phyloP scores from a whole-genome alignment of 2,797 vertebrate species.

The Lepidocolaptes lacrymiger region DNA sequence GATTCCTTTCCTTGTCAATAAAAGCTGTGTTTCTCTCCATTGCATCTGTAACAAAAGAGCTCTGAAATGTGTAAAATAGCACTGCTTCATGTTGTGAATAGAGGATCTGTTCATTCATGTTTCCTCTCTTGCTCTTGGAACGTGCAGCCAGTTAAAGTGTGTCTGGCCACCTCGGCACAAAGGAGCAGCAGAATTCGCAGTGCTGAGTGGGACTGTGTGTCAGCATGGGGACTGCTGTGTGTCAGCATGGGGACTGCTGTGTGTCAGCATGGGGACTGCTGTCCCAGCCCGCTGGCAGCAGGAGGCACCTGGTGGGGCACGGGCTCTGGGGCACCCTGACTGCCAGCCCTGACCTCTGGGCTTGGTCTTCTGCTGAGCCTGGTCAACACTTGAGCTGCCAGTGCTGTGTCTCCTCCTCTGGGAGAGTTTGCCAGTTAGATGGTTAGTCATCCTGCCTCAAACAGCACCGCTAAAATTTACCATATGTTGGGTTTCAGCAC shows the following conservation, averaged over 20 bases:
- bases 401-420: background rate
- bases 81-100: background rate
- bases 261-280: background rate
- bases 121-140: background rate
- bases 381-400: background rate
- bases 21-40: background rate
- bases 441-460: background rate
- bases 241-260: background rate
- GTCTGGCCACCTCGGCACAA: background rate
- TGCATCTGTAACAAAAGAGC: background rate
- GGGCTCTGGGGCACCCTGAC: background rate
- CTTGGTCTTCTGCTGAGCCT: accelerated
- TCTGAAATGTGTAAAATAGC: background rate
- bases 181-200: background rate
- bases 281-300: background rate
- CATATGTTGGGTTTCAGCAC: conserved; percentile 54
- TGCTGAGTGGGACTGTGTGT: background rate
- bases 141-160: background rate
- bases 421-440: background rate
- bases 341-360: background rate
- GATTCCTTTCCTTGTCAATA: background rate
- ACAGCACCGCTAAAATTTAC: background rate
- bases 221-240: background rate
- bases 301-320: accelerated
- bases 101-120: background rate